Base-by-base conservation (phyloP, 2,113 vertebrate species). In the Motacilla tschutschensis region DNA sequence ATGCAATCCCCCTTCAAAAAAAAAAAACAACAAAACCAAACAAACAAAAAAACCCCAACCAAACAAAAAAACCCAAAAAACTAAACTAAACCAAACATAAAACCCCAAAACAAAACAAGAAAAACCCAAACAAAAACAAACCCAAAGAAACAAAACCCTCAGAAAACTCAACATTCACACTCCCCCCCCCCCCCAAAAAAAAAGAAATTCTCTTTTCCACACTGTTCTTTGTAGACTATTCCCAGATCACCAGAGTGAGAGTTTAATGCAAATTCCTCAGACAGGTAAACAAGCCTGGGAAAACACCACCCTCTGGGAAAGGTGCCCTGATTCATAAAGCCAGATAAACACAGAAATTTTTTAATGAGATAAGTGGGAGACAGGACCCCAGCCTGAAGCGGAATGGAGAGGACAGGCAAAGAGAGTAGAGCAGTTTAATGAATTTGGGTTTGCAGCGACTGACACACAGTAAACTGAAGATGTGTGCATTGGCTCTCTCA, bases 261-360 rank as follows among this genome's bases (percentile, higher is more conserved):
- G 17, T 55, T 84, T 58, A 86, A 93, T 93, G 92, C 75, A 91
- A 90, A 93, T 95, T 93, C 16, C 33, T 40, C 84, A 91, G 84
- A 84, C 66, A 95, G 55, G 79, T 93, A 90, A 94, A 90, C 89
- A 95, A 84, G 55, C 36, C 71, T 88, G 89, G 89, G 84, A 93
- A 93, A 90, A 59, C 72, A 94, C 75, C 87, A 35, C 59, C 75
- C 72, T 84, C 79, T 94, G 81, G 81, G 87, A 91, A 84, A 93
- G 25, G 33, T 84, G 33, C 64, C 44, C 25, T 79, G 17, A n/a
- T 84, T 73, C 72, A 84, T 55, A 77, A 76, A 86, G 50, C 6
- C 54, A 62, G 71, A 88, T 75, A 81, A 90, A 90, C 25, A 28
- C 3, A 35, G n/a, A 19, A 11, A 1, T n/a, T 33, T 35, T 81